Conservation (phyloP, 2,888 invertebrate genomes). For the Cryptops parisi region DNA sequence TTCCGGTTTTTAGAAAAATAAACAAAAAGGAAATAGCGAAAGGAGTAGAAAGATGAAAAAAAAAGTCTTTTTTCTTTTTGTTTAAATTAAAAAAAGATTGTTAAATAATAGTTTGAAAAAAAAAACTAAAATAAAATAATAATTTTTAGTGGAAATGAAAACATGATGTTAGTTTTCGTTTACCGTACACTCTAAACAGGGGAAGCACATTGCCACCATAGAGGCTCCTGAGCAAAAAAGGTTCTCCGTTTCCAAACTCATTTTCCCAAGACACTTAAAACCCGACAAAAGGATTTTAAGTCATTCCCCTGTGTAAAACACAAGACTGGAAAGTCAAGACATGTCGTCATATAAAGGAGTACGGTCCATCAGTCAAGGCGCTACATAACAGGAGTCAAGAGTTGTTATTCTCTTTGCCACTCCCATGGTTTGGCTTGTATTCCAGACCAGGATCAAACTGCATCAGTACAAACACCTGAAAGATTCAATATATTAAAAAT, state of each 20-base stretch:
- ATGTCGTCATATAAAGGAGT: slow-evolving; percentile 61
- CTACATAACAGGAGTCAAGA: slow-evolving; percentile 99
- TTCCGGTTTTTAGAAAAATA: too few relatives aligned
- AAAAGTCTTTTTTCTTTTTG: neutral
- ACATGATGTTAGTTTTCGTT: neutral
- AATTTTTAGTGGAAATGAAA: neutral
- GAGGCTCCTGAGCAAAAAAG: neutral
- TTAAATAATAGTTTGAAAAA: too few relatives aligned
- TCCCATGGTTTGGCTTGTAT: slow-evolving; percentile 71
- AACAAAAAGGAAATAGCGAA: neutral
- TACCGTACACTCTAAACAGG: neutral
- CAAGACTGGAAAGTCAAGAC: neutral
- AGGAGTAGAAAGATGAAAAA: neutral
- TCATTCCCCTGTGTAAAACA: neutral
- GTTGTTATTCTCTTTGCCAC: slow-evolving; percentile 63
- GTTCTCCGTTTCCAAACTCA: neutral
- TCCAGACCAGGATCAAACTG: slow-evolving; percentile 97
- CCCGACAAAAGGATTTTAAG: too few relatives aligned
- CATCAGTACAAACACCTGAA: slow-evolving; percentile 95
- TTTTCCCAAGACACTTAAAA: too few relatives aligned
- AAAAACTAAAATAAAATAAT: too few relatives aligned
- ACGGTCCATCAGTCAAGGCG: slow-evolving; percentile 97
- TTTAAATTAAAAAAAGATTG: neutral
- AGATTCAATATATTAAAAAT: too few relatives aligned
- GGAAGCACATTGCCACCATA: neutral